Base-by-base conservation (phyloP, 2,888 invertebrate genomes). In the Drosophila flavopinicola region DNA sequence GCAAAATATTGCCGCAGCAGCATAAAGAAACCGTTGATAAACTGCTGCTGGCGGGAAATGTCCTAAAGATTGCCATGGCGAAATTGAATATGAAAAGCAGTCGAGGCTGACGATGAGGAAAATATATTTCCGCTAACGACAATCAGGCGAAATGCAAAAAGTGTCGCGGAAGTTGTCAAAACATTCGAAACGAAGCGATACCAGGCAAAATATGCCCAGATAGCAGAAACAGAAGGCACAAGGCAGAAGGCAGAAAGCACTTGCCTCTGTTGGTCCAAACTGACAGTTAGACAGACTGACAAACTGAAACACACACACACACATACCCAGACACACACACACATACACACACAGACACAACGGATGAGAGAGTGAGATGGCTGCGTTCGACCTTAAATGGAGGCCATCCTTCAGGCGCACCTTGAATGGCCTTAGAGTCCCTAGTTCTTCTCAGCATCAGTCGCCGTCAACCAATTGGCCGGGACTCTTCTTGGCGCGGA, bases 101-200 rank as follows among this genome's bases (percentile, higher is more conserved):
- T 65, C 35, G 42, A 44, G 44, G 54, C 25, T 65, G 53, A 33
- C 47, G 49, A 56, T 37, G 58, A 30, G 24, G 71, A 58, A 75
- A 64, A 85, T 78, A 78, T 82, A 85, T 86, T 86, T 80, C 85
- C 82, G 87, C 33, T 61, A 61, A 61, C 76, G 72, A 85, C 79
- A 79, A 82, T 75, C 85, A 72, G 69, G 76, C 66, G 44, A 75
- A 66, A 80, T 80, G 85, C 66, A 77, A 84, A 84, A 71, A 74
- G 64, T 84, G 87, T 85, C 85, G 67, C 82, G 87, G 80, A 80
- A 80, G 80, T 80, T 80, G 87, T 86, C 80, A 86, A 80, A 80
- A 85, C 85, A 85, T 71, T 70, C 71, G 58, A 63, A 75, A 60
- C 70, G 61, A 60, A 65, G 70, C 59, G 66, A 70, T 61, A 49